phyloP scores from a whole-genome alignment of 2,797 vertebrate genomes.

The Micropoecilia bifurca region DNA sequence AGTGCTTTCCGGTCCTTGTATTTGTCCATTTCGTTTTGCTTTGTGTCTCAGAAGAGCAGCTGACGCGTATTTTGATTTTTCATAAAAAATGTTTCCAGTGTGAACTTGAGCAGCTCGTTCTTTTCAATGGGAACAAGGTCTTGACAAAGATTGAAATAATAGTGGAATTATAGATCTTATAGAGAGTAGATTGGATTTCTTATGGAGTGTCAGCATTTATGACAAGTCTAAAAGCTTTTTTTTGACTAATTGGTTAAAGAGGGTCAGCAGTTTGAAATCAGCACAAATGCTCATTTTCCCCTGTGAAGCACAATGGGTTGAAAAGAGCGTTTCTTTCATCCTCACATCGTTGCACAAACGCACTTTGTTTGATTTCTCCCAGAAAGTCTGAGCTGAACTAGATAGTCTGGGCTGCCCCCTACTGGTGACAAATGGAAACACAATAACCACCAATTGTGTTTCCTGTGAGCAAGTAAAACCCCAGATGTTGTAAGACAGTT shows the following conservation, averaged over 20 bases:
- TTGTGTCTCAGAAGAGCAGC: not conserved
- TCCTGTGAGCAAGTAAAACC: not conserved
- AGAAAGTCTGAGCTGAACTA: not conserved
- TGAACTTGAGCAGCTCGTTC: not conserved
- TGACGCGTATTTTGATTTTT: not conserved
- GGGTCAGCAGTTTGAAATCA: not conserved
- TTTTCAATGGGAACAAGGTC: not conserved
- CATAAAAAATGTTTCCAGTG: no score
- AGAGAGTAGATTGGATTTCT: not conserved
- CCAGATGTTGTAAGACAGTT: not conserved
- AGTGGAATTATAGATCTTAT: not conserved
- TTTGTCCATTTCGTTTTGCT: not conserved
- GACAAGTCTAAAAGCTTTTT: not conserved
- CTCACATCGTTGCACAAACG: conserved; percentile 7
- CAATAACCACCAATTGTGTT: not conserved
- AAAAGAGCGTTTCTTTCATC: not conserved
- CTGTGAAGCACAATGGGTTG: not conserved
- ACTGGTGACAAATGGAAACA: conserved; percentile 31
- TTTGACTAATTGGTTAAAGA: not conserved
- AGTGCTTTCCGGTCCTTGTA: not conserved
- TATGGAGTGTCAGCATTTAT: not conserved
- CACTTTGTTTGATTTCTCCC: conserved; percentile 6
- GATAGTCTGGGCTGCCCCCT: conserved; percentile 42
- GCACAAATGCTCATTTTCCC: not conserved
- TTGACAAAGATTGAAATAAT: not conserved